These are phyloP conservation scores for Sebastes matsubarae DNA, from an alignment of 2,797 vertebrate genomes.

Conservation along the genomic window DNA sequence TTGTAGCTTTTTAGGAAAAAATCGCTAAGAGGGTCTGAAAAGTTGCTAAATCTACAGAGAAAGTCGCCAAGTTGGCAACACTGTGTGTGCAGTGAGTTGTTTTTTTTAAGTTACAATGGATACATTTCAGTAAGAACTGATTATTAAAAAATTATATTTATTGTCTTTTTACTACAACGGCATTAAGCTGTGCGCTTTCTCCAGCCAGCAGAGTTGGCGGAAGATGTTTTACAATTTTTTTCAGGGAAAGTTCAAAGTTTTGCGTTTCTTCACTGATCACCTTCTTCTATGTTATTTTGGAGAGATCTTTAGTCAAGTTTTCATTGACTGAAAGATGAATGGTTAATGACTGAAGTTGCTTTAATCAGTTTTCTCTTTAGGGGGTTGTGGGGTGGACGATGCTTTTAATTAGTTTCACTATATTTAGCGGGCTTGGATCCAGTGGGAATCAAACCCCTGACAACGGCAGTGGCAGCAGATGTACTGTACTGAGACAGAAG, in stretches of 20 bases:
- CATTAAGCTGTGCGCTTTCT: not conserved
- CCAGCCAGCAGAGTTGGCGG: not conserved
- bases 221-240: not conserved
- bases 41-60: too few relatives aligned
- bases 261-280: not conserved
- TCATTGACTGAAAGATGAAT: not conserved
- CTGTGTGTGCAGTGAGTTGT: too few relatives aligned
- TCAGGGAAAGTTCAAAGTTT: not conserved
- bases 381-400: not conserved
- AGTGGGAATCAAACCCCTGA: conserved; percentile 44
- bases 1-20: too few relatives aligned
- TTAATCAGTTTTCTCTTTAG: conserved; percentile 1
- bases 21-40: too few relatives aligned
- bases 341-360: conserved; percentile 18
- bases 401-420: conserved; percentile 59
- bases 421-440: conserved; percentile 44
- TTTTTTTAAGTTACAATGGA: too few relatives aligned
- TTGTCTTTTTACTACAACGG: not conserved
- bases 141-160: not conserved
- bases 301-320: not conserved
- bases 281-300: not conserved
- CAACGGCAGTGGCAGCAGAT: not conserved
- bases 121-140: not conserved
- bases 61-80: too few relatives aligned
- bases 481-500: not conserved